phyloP scores from a whole-genome alignment of 2,797 vertebrate genomes.

The Cygnus olor region DNA sequence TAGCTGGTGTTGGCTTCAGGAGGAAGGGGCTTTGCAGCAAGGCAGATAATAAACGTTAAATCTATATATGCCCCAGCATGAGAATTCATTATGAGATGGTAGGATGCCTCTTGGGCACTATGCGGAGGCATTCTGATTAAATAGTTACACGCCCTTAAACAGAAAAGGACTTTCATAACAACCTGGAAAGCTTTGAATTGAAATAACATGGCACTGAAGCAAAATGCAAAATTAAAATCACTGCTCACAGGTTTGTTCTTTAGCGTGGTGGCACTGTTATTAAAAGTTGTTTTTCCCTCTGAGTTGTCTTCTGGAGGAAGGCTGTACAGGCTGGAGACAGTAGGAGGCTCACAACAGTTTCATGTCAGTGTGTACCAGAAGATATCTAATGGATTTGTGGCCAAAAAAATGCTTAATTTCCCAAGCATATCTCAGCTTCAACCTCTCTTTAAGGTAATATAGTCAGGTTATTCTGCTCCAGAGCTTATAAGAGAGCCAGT shows the following conservation, averaged over 20 bases:
- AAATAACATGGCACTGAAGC: background rate
- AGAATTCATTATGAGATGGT: constrained; percentile 47
- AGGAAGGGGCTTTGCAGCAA: constrained; percentile 29
- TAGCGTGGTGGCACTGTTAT: background rate
- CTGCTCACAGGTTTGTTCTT: background rate
- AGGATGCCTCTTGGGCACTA: constrained; percentile 24
- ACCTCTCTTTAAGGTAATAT: background rate
- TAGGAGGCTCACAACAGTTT: background rate
- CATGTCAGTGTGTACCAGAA: background rate
- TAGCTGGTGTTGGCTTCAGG: constrained; percentile 23
- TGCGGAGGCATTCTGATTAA: constrained; percentile 35
- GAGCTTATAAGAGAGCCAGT: background rate
- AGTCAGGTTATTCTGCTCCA: background rate
- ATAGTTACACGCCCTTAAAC: constrained; percentile 9
- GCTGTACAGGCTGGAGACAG: background rate
- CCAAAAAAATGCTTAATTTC: background rate
- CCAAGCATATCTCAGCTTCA: background rate
- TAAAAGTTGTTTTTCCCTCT: background rate
- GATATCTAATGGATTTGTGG: background rate
- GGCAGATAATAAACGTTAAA: constrained; percentile 45
- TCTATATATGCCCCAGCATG: constrained; percentile 17
- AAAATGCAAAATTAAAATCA: background rate
- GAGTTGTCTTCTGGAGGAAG: background rate
- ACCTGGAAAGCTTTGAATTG: constrained; percentile 31
- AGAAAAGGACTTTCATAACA: constrained; percentile 35